Conservation (phyloP, 2,113 vertebrate genomes). For the Oriolus oriolus region DNA sequence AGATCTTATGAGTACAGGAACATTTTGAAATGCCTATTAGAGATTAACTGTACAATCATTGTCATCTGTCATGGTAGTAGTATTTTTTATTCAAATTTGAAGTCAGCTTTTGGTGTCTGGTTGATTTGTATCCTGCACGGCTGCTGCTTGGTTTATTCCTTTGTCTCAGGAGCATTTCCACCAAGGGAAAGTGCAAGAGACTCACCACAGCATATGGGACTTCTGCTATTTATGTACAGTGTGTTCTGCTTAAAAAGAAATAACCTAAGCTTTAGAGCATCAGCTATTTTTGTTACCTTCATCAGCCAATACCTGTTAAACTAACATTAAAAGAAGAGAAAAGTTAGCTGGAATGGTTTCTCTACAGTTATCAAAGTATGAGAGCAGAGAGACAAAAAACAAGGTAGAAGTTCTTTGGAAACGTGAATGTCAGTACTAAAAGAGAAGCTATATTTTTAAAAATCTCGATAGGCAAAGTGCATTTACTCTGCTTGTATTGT, state of each 20-base stretch:
- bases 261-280: not conserved
- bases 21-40: not conserved
- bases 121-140: not conserved
- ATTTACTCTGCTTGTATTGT: not conserved
- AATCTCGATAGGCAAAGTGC: not conserved
- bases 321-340: not conserved
- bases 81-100: not conserved
- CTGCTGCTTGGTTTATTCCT: not conserved
- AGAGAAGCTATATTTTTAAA: not conserved
- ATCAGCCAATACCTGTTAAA: not conserved
- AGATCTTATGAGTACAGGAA: not conserved
- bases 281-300: not conserved
- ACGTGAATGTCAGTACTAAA: not conserved
- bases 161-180: not conserved
- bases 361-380: not conserved
- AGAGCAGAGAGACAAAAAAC: not conserved
- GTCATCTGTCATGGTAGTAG: not conserved
- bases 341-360: not conserved
- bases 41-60: rapidly evolving
- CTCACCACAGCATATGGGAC: not conserved
- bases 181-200: not conserved
- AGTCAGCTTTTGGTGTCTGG: not conserved
- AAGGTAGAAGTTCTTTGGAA: not conserved
- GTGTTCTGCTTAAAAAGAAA: not conserved
- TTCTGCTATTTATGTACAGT: not conserved